Conservation (phyloP, 1,140 invertebrate genomes). For the Nomia melanderi region DNA sequence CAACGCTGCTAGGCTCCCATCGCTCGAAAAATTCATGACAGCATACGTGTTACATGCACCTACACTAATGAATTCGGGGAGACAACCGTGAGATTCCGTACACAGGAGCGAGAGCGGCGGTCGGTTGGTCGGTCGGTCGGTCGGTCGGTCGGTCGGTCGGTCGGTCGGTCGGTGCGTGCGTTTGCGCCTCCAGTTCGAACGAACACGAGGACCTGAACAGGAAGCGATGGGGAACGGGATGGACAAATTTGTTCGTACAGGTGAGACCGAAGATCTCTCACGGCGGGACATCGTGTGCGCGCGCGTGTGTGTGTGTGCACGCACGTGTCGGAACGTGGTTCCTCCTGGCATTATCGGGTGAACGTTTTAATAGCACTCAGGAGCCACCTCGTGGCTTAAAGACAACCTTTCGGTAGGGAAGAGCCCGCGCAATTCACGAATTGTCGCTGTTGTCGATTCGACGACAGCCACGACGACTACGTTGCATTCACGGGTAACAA, state of each 20-base stretch:
- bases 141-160: too few relatives aligned
- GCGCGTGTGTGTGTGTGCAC: neutral
- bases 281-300: too few relatives aligned
- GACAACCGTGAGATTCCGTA: neutral
- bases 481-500: slow-evolving; percentile 26
- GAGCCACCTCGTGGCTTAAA: slow-evolving; percentile 8
- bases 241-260: slow-evolving; percentile 18
- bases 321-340: neutral
- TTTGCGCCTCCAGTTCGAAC: slow-evolving; percentile 21
- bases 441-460: slow-evolving; percentile 28
- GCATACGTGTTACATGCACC: neutral
- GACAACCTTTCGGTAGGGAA: slow-evolving; percentile 8
- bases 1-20: slow-evolving; percentile 9
- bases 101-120: neutral
- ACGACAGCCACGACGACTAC: neutral
- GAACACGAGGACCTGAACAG: neutral
- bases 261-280: slow-evolving; percentile 9
- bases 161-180: neutral
- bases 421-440: slow-evolving; percentile 28
- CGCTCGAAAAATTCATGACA: slow-evolving; percentile 43
- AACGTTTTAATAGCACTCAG: slow-evolving; percentile 14
- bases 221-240: slow-evolving; percentile 2
- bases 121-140: neutral
- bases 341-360: neutral
- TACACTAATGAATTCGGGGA: slow-evolving; percentile 6